Conservation (phyloP, 2,888 invertebrate genomes). For the Deilephila porcellus region DNA sequence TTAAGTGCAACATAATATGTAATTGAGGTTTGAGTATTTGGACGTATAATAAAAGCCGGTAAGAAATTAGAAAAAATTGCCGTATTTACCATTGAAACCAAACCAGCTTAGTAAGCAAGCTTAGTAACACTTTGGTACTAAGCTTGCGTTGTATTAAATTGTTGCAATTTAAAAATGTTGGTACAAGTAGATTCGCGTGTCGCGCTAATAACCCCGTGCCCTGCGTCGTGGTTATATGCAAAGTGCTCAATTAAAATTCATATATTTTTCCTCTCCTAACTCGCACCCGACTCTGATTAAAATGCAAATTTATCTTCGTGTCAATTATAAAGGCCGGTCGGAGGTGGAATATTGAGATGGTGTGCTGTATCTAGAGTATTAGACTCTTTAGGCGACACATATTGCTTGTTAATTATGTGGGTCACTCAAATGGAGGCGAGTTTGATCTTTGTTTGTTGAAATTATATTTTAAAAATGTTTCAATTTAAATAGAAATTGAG, state of each 20-base stretch:
- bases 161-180: neutral
- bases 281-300: constrained; percentile 50
- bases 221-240: constrained; percentile 41
- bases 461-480: too few relatives aligned
- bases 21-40: too few relatives aligned
- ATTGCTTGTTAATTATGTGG: neutral
- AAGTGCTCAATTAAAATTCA: constrained; percentile 51
- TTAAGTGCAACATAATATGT: too few relatives aligned
- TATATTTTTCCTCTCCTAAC: constrained; percentile 46
- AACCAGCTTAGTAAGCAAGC: too few relatives aligned
- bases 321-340: constrained; percentile 14
- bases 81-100: too few relatives aligned
- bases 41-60: too few relatives aligned
- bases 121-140: neutral
- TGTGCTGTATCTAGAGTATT: neutral
- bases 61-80: too few relatives aligned
- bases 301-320: constrained; percentile 43
- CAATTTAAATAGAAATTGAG: too few relatives aligned
- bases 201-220: neutral
- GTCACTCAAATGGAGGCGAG: neutral
- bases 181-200: constrained; percentile 3
- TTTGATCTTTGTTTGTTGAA: too few relatives aligned
- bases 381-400: neutral
- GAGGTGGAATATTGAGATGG: constrained; percentile 23
- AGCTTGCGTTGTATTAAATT: neutral